Evolutionary conservation across 2,888 invertebrate species (phyloP), one percentile per base, ranked within the genome.

Genomic region (Agriopis leucophaearia): DNA sequence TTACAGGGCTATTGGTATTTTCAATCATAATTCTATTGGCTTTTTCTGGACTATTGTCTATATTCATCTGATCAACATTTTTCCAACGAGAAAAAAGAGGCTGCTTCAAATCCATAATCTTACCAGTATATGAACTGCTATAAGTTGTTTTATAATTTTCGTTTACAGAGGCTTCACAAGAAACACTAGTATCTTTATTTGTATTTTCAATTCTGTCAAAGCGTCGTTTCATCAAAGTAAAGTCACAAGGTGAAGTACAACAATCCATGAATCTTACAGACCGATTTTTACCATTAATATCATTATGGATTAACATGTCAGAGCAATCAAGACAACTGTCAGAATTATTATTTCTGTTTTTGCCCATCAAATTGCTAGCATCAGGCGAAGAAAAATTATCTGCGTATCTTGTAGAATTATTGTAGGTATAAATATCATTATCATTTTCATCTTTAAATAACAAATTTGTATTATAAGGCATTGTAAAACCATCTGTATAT

Each of bases 81-180:
- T 18, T 48, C 10, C 27, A 13, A 10, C 48, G 12, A 27, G 48
- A 12, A 48, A 27, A 48, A 12, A 12, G 13, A 27, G 18, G 18
- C 18, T 12, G 48, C 27, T 27, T 18, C 18, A 48, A 5, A 10
- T 18, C 48, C 7, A 27, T 7, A 27, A 10, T 12, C 27, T 48
- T 27, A 48, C 18, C 48, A 48, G 48, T 48, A 48, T 18, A 48
- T 12, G 48, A 48, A 48, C 27, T 10, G 48, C 48, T 8, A 27
- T 48, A 48, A 12, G 18, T 48, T 7, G 48, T 48, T 48, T 18
- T 48, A 48, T 27, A 48, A 5, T 48, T 48, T 10, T 48, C 48
- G 18, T 1, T 48, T 18, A 48, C 48, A 27, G 48, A 27, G 12
- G 27, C 48, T 10, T 48, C 18, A 27, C 48, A 48, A 48, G 12